Conservation (phyloP, 2,797 vertebrate genomes). For the Chaunax sp. region DNA sequence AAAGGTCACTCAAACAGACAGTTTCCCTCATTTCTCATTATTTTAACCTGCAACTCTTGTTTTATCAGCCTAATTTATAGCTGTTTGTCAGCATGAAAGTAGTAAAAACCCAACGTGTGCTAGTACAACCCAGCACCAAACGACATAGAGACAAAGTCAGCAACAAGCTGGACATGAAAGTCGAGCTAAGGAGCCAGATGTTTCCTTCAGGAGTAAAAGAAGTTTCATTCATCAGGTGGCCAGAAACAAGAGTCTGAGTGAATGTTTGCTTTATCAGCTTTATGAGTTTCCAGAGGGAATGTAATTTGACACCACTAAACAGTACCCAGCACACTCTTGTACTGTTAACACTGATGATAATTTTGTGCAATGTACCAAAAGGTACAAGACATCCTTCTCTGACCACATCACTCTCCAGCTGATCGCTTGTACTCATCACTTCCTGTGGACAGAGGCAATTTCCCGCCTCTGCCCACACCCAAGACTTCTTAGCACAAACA, state of each 20-base stretch:
- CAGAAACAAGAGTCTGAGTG: background rate
- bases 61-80: background rate
- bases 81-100: background rate
- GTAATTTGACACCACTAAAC: constrained; percentile 19
- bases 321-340: background rate
- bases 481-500: constrained; percentile 24
- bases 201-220: constrained; percentile 4
- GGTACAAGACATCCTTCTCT: background rate
- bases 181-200: background rate
- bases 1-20: background rate
- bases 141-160: background rate
- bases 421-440: constrained; percentile 33
- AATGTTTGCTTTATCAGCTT: background rate
- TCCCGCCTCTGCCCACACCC: constrained; percentile 30
- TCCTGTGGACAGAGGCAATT: constrained; percentile 36
- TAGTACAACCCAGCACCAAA: background rate
- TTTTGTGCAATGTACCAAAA: constrained; percentile 8
- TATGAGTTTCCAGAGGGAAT: background rate
- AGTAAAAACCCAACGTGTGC: background rate
- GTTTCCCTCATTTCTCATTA: too few relatives aligned
- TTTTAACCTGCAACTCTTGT: too few relatives aligned
- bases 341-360: constrained; percentile 28
- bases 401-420: constrained; percentile 11
- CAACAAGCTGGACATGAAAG: background rate
- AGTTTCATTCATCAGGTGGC: background rate